These are phyloP conservation scores for Cremastinae sp. DNA, from an alignment of 2,888 invertebrate genomes.

Conservation along the genomic window DNA sequence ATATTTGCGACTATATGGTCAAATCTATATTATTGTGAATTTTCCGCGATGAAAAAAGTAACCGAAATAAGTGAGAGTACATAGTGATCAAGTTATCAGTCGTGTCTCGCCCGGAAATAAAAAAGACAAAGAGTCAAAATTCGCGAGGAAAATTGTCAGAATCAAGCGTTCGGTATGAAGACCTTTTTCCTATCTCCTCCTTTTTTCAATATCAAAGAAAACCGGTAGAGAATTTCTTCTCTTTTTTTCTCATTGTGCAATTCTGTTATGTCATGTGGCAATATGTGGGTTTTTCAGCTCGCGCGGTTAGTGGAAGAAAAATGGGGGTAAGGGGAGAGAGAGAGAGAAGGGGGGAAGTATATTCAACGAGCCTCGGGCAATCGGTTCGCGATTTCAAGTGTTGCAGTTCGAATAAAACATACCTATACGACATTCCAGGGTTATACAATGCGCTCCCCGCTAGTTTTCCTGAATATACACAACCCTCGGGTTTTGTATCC, in stretches of 20 bases:
- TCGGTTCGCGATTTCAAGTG: slow-evolving; percentile 29
- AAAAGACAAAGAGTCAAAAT: too few relatives aligned
- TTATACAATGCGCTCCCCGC: slow-evolving; percentile 11
- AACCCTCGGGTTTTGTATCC: slow-evolving; percentile 4
- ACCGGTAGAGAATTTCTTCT: too few relatives aligned
- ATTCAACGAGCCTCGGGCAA: slow-evolving; percentile 23
- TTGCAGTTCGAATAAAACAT: not conserved
- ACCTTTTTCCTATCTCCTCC: not conserved
- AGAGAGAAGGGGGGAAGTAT: slow-evolving; percentile 6
- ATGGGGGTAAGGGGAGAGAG: slow-evolving; percentile 5
- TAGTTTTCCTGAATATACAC: slow-evolving; percentile 16
- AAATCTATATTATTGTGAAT: too few relatives aligned
- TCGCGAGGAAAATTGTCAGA: not conserved
- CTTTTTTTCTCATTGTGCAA: too few relatives aligned
- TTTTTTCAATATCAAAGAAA: too few relatives aligned
- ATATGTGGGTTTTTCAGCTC: slow-evolving; percentile 8
- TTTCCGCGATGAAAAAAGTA: too few relatives aligned
- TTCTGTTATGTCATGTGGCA: not conserved
- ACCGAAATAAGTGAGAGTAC: too few relatives aligned
- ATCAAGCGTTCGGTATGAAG: not conserved
- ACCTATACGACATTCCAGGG: not conserved
- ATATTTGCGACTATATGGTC: too few relatives aligned
- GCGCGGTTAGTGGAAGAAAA: not conserved
- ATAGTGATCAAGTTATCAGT: too few relatives aligned
- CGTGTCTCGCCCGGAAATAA: too few relatives aligned